phyloP scores from a whole-genome alignment of 2,888 invertebrate genomes.

The Bembecia ichneumoniformis region DNA sequence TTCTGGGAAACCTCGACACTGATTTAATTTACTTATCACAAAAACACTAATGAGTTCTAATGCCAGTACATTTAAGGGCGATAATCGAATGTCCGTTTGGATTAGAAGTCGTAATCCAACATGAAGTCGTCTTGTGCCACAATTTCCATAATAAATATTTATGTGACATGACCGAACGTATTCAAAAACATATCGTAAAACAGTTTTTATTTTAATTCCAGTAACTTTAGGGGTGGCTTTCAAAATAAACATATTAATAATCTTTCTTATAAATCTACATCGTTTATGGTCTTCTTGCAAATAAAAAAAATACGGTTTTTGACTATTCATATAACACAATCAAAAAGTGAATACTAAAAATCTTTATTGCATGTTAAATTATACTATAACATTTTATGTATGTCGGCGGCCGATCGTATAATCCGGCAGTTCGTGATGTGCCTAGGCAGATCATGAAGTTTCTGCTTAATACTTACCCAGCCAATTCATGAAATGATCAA shows the following conservation, averaged over 20 bases:
- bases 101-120: not conserved
- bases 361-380: no score
- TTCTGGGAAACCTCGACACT: conserved; percentile 11
- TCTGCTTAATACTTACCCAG: no score
- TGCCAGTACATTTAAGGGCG: no score
- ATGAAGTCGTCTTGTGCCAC: conserved; percentile 14
- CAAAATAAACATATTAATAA: conserved; percentile 12
- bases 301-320: no score
- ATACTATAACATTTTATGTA: no score
- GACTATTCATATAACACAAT: not conserved
- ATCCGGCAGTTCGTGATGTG: no score
- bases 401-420: no score
- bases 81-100: not conserved
- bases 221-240: conserved; percentile 22
- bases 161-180: conserved; percentile 15
- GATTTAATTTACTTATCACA: not conserved
- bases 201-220: conserved; percentile 24
- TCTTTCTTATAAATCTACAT: no score
- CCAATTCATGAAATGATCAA: no score
- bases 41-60: no score
- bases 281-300: no score
- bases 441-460: no score
- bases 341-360: not conserved
- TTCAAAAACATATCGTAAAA: conserved; percentile 19
- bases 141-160: conserved; percentile 23